These are phyloP conservation scores for Crenichthys baileyi DNA, from an alignment of 2,797 vertebrate genomes.

Conservation along the genomic window DNA sequence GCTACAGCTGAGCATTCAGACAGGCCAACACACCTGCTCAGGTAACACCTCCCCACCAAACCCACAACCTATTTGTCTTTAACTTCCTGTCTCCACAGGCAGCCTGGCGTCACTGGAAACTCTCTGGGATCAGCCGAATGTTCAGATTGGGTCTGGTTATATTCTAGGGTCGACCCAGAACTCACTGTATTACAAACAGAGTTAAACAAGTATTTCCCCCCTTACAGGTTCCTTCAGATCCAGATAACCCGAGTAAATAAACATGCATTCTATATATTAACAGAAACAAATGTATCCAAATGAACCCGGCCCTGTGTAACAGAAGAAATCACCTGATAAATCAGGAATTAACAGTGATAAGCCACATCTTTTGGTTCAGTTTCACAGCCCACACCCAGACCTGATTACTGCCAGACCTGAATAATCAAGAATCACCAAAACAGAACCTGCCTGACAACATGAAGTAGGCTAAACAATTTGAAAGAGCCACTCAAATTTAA, in stretches of 20 bases:
- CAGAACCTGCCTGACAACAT: too few relatives aligned
- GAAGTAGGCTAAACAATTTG: too few relatives aligned
- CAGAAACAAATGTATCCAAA: too few relatives aligned
- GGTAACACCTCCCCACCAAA: not conserved
- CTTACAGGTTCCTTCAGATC: not conserved
- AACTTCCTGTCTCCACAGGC: not conserved
- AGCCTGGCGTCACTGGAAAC: not conserved
- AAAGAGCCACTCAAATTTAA: too few relatives aligned
- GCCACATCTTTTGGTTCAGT: not conserved
- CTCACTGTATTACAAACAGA: not conserved
- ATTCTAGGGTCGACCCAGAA: not conserved
- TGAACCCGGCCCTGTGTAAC: too few relatives aligned
- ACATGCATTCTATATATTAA: too few relatives aligned
- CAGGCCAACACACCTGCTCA: slow-evolving; percentile 22
- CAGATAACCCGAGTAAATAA: too few relatives aligned
- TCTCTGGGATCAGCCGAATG: not conserved
- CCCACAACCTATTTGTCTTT: not conserved
- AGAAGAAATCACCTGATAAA: too few relatives aligned
- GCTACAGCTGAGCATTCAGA: slow-evolving; percentile 52
- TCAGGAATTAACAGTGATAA: too few relatives aligned
- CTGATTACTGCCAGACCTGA: not conserved
- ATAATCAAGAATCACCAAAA: too few relatives aligned
- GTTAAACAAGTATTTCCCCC: not conserved
- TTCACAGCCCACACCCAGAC: not conserved
- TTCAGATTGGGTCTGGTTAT: not conserved